Conservation (phyloP, 2,113 vertebrate genomes). For the Hydropotes inermis region DNA sequence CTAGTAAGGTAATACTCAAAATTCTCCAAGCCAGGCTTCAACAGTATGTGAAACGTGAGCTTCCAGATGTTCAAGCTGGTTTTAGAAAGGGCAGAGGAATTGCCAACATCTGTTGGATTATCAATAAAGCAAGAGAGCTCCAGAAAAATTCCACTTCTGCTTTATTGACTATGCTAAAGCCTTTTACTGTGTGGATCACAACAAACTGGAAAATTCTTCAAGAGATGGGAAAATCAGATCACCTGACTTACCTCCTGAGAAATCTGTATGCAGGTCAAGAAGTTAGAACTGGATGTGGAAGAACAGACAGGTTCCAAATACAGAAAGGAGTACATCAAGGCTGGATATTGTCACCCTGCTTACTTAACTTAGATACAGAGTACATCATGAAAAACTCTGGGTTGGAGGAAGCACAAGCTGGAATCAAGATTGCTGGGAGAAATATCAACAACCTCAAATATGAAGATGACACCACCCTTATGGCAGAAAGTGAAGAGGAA, state of each 20-base stretch:
- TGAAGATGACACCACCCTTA: neutral
- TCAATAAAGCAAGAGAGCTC: neutral
- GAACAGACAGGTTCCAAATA: rapidly evolving
- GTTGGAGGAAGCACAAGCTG: neutral
- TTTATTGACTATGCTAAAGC: neutral
- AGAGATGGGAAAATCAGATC: neutral
- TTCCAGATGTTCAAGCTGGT: neutral
- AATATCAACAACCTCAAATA: neutral
- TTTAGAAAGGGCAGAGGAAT: neutral
- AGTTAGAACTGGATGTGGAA: neutral
- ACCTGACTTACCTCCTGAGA: neutral
- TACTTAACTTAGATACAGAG: neutral
- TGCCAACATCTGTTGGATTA: neutral
- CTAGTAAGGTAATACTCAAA: neutral
- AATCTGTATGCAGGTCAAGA: neutral
- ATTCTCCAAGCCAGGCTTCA: neutral
- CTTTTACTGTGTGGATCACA: neutral
- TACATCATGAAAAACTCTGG: neutral
- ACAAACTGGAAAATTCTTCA: neutral
- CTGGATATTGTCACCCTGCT: neutral
- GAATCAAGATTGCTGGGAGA: neutral
- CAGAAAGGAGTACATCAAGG: neutral
- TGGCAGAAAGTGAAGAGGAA: neutral
- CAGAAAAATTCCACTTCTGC: neutral
- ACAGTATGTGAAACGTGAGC: neutral